These are phyloP conservation scores for Trichechus manatus DNA, from an alignment of 2,113 vertebrate species.

Conservation along the genomic window DNA sequence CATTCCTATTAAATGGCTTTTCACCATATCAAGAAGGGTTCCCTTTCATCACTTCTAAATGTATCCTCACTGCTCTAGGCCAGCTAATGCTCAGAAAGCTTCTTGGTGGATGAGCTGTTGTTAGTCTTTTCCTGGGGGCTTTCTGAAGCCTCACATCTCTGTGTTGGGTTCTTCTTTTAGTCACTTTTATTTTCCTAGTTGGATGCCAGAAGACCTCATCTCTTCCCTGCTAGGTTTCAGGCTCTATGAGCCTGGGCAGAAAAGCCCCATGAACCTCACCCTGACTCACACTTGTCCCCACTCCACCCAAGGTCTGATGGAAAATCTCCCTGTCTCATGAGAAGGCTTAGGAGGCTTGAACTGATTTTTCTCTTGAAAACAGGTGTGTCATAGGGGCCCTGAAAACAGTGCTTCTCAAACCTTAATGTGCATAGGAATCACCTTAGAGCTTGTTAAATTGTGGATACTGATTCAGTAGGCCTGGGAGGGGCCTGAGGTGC, in stretches of 20 bases:
- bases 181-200: not conserved
- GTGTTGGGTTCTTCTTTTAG: not conserved
- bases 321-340: not conserved
- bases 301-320: not conserved
- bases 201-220: not conserved
- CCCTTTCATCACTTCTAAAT: slow-evolving; percentile 54
- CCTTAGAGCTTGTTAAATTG: not conserved
- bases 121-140: not conserved
- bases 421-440: no score
- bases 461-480: not conserved
- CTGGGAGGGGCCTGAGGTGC: not conserved
- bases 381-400: not conserved
- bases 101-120: not conserved
- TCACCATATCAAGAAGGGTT: slow-evolving; percentile 15
- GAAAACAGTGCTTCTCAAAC: not conserved
- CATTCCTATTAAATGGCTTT: slow-evolving; percentile 22
- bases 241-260: not conserved
- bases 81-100: not conserved
- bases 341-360: not conserved
- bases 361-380: not conserved
- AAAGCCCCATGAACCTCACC: not conserved
- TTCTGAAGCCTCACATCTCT: not conserved
- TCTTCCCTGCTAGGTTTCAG: not conserved
- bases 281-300: no score
- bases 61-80: not conserved